Base-by-base conservation (phyloP, 2,888 invertebrate genomes). In the Acronicta aceris region DNA sequence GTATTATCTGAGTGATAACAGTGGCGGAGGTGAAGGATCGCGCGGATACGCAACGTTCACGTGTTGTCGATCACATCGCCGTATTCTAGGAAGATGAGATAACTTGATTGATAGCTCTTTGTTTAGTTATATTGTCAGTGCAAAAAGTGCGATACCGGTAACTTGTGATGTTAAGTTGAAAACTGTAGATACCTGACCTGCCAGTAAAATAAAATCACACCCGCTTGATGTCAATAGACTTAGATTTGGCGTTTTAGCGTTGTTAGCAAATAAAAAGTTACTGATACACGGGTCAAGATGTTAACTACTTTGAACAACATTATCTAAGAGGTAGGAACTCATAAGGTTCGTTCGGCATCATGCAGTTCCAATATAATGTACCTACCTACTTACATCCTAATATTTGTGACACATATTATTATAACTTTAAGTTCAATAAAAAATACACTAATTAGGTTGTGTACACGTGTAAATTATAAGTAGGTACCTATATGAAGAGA, bases 91-190 rank as follows among this genome's bases (percentile, higher is more conserved):
- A 87, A 89, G 83, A 83, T 82, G 76, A 64, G 77, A 74, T 78
- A 68, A 72, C 61, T 81, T 89, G 90, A 91, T 90, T 89, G 89
- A 90, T 92, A 73, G 88, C 89, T 83, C 91, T 92, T 92, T 92
- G 92, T 92, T 86, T 73, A 54, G 30, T 47, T 58, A 59, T 38
- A 53, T 53, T 45, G 62, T 53, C 40, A 49, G 58, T 16, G 36
- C 47, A 40, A 17, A 38, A 65, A 54, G 46, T 65, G 61, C 50
- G 70, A 15, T 36, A 47, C 53, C 70, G 69, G 60, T 41, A 42
- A 55, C 55, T n/a, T 15, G 43, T 21, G 7, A 27, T 45, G 17
- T 40, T 33, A 30, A 13, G n/a, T 33, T 43, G 13, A 17, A 16
- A 25, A 9, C 17, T 21, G 42, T 30, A 13, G 21, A 21, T 21